Conservation (phyloP, 1,140 invertebrate species). For the Heliconius himera region DNA sequence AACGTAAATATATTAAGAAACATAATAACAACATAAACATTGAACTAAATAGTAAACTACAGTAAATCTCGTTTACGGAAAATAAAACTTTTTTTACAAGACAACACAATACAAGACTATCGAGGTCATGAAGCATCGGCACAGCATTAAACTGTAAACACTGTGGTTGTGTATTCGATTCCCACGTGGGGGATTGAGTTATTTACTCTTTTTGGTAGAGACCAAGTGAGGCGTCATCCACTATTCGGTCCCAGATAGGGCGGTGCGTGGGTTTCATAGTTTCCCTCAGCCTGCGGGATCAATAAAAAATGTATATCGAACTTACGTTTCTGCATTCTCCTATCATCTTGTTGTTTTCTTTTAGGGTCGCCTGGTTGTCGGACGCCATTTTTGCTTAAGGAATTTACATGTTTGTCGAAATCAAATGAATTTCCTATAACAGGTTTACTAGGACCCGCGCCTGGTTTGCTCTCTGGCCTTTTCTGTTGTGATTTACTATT, state of each 20-base stretch:
- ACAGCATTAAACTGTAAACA: neutral
- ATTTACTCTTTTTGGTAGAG: neutral
- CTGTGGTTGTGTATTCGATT: neutral
- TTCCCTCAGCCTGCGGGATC: too few species aligned
- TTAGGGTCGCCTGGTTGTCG: conserved; percentile 79
- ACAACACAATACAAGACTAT: too few species aligned
- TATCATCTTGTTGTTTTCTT: conserved; percentile 65
- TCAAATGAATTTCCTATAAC: conserved; percentile 63
- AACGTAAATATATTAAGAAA: too few species aligned
- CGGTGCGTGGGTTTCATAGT: too few species aligned
- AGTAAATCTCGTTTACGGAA: too few species aligned
- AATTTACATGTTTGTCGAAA: conserved; percentile 73
- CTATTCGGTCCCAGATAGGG: too few species aligned
- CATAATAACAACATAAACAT: too few species aligned
- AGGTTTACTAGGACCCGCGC: conserved; percentile 57
- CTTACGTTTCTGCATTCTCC: conserved; percentile 73
- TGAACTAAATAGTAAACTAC: too few species aligned
- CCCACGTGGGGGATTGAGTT: neutral
- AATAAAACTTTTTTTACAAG: too few species aligned
- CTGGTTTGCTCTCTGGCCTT: conserved; percentile 56
- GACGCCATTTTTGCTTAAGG: conserved; percentile 59
- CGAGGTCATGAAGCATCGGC: too few species aligned
- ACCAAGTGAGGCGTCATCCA: neutral
- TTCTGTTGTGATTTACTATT: conserved; percentile 50
- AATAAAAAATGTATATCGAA: conserved; percentile 18